Percentiles rank a stretch among this genome's conserved stretches.
Evolutionary conservation across 2,797 vertebrate species (phyloP).

Genomic region (Percopsis omiscomaycus): DNA sequence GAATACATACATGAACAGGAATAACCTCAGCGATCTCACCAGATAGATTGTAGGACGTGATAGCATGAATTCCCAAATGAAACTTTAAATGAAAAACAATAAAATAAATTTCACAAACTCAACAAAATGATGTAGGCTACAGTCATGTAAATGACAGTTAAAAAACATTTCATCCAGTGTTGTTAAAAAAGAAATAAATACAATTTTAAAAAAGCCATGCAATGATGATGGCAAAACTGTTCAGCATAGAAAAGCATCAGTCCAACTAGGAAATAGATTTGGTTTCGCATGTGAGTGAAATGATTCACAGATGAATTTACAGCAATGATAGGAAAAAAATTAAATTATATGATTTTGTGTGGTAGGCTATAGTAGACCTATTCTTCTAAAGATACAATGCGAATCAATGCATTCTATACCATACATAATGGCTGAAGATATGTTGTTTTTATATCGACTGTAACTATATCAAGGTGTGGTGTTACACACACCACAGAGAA

Average conservation of each 20-base stretch:
- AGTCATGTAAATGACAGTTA: constrained; percentile 33
- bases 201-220: constrained; percentile 19
- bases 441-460: background rate
- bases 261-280: constrained; percentile 37
- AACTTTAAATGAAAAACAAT: constrained; percentile 24
- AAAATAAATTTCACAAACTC: constrained; percentile 17
- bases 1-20: constrained; percentile 54
- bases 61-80: constrained; percentile 15
- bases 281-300: constrained; percentile 33
- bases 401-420: constrained; percentile 31
- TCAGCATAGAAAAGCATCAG: background rate
- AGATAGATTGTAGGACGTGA: constrained; percentile 36
- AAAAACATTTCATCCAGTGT: constrained; percentile 29
- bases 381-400: constrained; percentile 1
- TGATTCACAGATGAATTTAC: constrained; percentile 28
- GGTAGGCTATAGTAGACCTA: constrained; percentile 27
- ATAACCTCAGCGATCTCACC: constrained; percentile 5
- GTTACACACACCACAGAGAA: constrained; percentile 17
- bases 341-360: constrained; percentile 29
- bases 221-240: constrained; percentile 14
- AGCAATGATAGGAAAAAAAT: constrained; percentile 31
- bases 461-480: constrained; percentile 12
- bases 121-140: constrained; percentile 17
- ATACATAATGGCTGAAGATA: constrained; percentile 32
- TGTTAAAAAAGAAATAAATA: constrained; percentile 29